Evolutionary conservation across 2,797 vertebrate species (phyloP).

Genomic region (Mormyrops attenuatus): DNA sequence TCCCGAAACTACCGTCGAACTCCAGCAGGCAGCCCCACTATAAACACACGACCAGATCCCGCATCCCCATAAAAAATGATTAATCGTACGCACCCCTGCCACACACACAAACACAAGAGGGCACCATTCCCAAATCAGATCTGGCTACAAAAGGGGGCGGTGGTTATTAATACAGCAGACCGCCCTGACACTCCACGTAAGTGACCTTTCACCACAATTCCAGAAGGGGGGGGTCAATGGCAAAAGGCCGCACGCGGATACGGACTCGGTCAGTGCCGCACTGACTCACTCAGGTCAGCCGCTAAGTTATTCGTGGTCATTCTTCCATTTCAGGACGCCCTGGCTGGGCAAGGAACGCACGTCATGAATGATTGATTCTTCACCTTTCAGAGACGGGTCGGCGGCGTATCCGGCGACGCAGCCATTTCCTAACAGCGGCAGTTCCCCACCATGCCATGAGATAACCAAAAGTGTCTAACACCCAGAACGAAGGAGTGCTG

Average conservation of each 20-base stretch:
- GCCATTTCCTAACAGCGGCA: background rate
- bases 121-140: background rate
- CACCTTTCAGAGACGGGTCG: constrained; percentile 26
- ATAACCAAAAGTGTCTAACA: background rate
- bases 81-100: background rate
- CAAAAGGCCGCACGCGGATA: background rate
- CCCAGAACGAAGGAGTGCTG: background rate
- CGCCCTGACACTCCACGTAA: background rate
- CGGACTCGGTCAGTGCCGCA: background rate
- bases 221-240: background rate
- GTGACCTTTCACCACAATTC: background rate
- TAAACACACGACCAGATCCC: background rate
- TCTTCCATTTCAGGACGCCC: constrained; percentile 13
- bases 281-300: constrained; percentile 8
- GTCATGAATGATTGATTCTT: constrained; percentile 24
- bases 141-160: background rate
- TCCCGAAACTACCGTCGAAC: background rate
- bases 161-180: background rate
- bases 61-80: background rate
- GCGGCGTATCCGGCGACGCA: background rate
- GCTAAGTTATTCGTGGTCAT: constrained; percentile 22
- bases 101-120: background rate
- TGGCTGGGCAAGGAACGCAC: background rate
- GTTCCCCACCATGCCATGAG: background rate
- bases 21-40: background rate